Evolutionary conservation across 2,113 vertebrate species (phyloP).

Genomic region (Cygnus buccinator): DNA sequence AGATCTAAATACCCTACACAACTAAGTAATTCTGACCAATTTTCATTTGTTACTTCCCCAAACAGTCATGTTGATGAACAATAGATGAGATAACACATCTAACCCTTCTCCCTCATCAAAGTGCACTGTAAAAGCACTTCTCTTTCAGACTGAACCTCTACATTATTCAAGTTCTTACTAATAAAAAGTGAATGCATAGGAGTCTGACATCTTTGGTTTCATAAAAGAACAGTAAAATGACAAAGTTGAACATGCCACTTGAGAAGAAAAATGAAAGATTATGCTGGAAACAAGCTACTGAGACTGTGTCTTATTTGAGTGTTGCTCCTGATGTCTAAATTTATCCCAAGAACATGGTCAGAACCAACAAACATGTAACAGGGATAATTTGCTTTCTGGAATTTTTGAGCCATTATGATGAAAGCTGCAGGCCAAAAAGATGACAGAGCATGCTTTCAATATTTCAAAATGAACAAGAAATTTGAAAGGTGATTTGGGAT

Average conservation of each 20-base stretch:
- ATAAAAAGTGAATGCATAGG: background rate
- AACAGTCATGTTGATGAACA: background rate
- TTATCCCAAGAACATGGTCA: conserved; percentile 24
- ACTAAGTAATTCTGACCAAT: background rate
- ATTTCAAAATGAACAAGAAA: background rate
- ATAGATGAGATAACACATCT: background rate
- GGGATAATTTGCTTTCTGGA: background rate
- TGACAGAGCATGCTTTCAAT: background rate
- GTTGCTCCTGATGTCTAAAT: conserved; percentile 54
- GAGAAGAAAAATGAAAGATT: conserved; percentile 50
- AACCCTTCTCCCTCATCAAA: background rate
- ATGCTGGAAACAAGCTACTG: conserved; percentile 56
- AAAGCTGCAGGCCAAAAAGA: conserved; percentile 49
- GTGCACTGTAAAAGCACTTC: background rate
- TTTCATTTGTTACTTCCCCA: background rate
- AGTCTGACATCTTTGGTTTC: conserved; percentile 38
- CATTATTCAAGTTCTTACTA: background rate
- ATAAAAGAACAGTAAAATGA: conserved; percentile 22
- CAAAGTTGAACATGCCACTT: conserved; percentile 23
- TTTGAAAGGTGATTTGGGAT: background rate
- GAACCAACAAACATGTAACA: conserved; percentile 47
- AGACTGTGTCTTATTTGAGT: conserved; percentile 40
- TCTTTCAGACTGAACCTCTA: background rate
- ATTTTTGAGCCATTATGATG: conserved; percentile 59
- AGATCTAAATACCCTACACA: too few species aligned